Percentiles rank a stretch among this genome's conserved stretches.
phyloP scores from a whole-genome alignment of 2,797 vertebrate genomes.

The Agapornis canus region DNA sequence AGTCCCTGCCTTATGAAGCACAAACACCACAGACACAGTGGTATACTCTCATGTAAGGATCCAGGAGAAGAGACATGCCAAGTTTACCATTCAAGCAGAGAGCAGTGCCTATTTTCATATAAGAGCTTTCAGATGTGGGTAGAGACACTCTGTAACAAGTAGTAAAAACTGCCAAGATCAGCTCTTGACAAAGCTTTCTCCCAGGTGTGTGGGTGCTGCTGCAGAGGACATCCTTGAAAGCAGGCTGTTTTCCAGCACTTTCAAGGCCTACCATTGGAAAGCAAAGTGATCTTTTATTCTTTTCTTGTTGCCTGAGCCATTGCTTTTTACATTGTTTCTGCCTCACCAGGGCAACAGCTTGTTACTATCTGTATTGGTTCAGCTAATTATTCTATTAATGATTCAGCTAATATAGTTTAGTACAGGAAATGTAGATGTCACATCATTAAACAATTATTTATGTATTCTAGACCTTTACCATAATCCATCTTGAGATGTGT shows the following conservation, averaged over 20 bases:
- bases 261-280: background rate
- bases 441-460: constrained; percentile 36
- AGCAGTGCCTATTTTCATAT: background rate
- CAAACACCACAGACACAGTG: background rate
- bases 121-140: background rate
- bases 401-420: constrained; percentile 14
- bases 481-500: constrained; percentile 11
- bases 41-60: background rate
- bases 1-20: background rate
- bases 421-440: background rate
- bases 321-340: background rate
- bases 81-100: background rate
- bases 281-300: background rate
- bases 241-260: background rate
- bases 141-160: background rate
- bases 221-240: background rate
- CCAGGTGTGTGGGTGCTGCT: background rate
- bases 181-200: background rate
- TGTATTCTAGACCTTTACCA: constrained; percentile 31
- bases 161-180: background rate
- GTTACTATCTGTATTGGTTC: background rate
- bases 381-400: constrained; percentile 21
- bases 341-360: background rate
- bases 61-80: background rate
- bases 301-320: background rate